phyloP scores from a whole-genome alignment of 2,113 vertebrate species.

The Zingel zingel region DNA sequence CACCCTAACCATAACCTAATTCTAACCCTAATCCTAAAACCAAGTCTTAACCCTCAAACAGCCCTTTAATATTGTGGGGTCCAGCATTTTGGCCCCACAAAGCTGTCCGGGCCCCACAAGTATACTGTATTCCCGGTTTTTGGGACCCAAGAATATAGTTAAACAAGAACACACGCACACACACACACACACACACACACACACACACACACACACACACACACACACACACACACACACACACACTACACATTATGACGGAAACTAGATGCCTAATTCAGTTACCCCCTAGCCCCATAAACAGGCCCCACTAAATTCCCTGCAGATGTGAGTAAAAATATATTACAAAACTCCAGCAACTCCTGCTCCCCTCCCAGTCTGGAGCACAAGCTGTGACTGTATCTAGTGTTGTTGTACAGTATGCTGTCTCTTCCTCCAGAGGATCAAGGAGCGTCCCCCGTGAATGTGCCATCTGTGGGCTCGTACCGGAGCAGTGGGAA shows the following conservation, averaged over 20 bases:
- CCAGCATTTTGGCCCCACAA: no score
- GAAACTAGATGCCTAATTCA: constrained; percentile 47
- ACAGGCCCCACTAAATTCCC: constrained; percentile 59
- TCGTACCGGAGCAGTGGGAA: constrained; percentile 90
- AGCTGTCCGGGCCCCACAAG: no score
- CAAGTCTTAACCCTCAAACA: no score
- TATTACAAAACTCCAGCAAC: constrained; percentile 27
- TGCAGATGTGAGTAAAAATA: constrained; percentile 51
- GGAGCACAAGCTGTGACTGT: constrained; percentile 62
- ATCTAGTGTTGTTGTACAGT: constrained; percentile 48
- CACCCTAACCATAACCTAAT: no score
- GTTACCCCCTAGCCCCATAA: constrained; percentile 49
- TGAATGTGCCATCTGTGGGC: constrained; percentile 87
- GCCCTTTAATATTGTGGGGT: no score
- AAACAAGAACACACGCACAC: no score
- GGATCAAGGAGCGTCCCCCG: constrained; percentile 88
- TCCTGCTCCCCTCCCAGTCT: constrained; percentile 3
- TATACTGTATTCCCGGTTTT: no score
- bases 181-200: constrained; percentile 2
- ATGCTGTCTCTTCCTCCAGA: constrained; percentile 83
- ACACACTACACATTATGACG: constrained; percentile 9
- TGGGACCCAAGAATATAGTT: no score
- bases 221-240: not conserved
- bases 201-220: not conserved
- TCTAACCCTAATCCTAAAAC: no score